Evolutionary conservation across 2,113 vertebrate genomes (phyloP).

Genomic region (Antechinus stuartii): DNA sequence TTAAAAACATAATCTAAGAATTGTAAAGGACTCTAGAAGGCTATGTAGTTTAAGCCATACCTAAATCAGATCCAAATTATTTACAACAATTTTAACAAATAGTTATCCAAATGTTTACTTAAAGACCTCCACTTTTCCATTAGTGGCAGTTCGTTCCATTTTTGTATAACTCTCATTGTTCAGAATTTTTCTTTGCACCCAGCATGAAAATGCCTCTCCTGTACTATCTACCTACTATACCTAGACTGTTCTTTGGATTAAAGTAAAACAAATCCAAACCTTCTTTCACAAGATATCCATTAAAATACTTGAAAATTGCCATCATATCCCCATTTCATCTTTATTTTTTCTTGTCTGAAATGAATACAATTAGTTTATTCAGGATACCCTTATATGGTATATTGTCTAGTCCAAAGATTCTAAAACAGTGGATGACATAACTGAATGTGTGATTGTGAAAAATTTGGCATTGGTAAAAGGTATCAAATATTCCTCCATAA

Average conservation of each 20-base stretch:
- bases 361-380: not conserved
- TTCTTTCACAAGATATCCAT: not conserved
- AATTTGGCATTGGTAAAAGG: no score
- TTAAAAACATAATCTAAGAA: not conserved
- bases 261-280: not conserved
- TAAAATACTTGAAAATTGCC: not conserved
- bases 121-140: not conserved
- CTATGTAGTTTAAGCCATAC: not conserved
- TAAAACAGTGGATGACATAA: no score
- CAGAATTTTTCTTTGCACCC: not conserved
- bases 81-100: not conserved
- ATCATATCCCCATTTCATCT: not conserved
- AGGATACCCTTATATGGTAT: not conserved
- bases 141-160: not conserved
- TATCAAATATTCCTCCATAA: no score
- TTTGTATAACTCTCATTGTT: not conserved
- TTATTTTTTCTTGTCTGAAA: not conserved
- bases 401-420: not conserved
- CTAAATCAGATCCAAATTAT: not conserved
- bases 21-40: not conserved
- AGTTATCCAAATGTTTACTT: not conserved
- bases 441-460: no score
- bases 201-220: not conserved
- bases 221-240: not conserved
- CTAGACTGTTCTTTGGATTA: not conserved